Percentiles rank a stretch among this genome's conserved stretches.
These are phyloP conservation scores for Camptogramma bilineatum DNA, from an alignment of 2,888 invertebrate genomes.

Conservation along the genomic window DNA sequence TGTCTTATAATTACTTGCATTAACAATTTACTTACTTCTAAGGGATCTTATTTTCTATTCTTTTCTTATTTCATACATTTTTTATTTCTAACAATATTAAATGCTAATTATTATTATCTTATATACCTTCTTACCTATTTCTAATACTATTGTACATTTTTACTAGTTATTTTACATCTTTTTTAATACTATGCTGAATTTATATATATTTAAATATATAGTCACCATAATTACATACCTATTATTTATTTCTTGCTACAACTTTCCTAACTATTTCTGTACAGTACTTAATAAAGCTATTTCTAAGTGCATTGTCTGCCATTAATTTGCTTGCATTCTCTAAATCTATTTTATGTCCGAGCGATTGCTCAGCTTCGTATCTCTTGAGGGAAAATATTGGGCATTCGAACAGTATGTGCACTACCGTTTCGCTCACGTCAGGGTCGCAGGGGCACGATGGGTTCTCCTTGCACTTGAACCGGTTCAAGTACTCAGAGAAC, in stretches of 20 bases:
- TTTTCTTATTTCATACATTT: background rate
- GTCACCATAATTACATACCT: background rate
- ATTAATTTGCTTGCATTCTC: background rate
- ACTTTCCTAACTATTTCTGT: background rate
- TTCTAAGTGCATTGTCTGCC: background rate
- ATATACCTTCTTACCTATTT: background rate
- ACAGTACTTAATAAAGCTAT: background rate
- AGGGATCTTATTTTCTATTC: too few relatives aligned
- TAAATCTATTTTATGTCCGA: slow-evolving; percentile 23
- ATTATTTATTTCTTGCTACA: background rate
- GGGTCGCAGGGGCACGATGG: slow-evolving; percentile 36
- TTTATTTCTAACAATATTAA: too few relatives aligned
- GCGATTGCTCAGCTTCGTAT: background rate
- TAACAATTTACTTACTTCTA: too few relatives aligned
- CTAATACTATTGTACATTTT: background rate
- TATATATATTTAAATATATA: background rate
- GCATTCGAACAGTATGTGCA: slow-evolving; percentile 25
- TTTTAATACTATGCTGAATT: background rate
- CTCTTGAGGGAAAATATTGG: slow-evolving; percentile 22
- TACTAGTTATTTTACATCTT: background rate
- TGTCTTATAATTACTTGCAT: too few relatives aligned
- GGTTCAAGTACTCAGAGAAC: background rate
- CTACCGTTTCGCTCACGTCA: background rate
- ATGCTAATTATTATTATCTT: background rate
- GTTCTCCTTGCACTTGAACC: background rate